These are phyloP conservation scores for Cyclina sinensis DNA, from an alignment of 1,140 invertebrate species.

Conservation along the genomic window DNA sequence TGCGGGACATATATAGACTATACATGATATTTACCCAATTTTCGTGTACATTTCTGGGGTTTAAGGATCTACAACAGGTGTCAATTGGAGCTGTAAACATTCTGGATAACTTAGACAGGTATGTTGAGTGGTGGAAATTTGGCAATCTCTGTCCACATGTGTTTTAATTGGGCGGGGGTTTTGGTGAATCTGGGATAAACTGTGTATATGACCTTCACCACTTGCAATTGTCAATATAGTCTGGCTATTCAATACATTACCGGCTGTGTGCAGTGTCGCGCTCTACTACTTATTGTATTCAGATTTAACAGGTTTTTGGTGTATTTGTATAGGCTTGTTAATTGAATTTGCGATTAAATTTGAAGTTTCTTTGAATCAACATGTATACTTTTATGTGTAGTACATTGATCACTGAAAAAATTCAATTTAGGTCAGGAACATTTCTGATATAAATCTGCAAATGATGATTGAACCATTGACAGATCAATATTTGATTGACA, in stretches of 20 bases:
- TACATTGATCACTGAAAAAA: constrained; percentile 25
- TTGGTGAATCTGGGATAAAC: constrained; percentile 18
- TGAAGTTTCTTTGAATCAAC: constrained; percentile 16
- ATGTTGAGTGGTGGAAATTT: not conserved
- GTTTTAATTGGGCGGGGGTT: constrained; percentile 54
- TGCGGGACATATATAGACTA: constrained; percentile 50
- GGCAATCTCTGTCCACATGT: not conserved
- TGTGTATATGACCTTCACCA: constrained; percentile 55
- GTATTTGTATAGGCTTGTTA: not conserved
- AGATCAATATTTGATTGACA: no score
- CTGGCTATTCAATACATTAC: constrained; percentile 27
- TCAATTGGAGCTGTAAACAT: not conserved
- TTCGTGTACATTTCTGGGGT: constrained; percentile 50
- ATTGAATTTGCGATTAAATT: constrained; percentile 10
- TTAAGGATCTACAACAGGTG: not conserved
- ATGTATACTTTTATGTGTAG: constrained; percentile 24
- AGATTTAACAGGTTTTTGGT: constrained; percentile 8
- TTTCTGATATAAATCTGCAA: not conserved
- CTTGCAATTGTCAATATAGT: constrained; percentile 53
- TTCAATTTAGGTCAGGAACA: constrained; percentile 11
- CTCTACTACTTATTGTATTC: constrained; percentile 1
- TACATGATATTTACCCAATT: constrained; percentile 54
- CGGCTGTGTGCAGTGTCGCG: constrained; percentile 15
- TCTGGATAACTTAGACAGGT: not conserved
- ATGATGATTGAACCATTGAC: no score